phyloP scores from a whole-genome alignment of 2,888 invertebrate genomes.

The Candidula unifasciata region DNA sequence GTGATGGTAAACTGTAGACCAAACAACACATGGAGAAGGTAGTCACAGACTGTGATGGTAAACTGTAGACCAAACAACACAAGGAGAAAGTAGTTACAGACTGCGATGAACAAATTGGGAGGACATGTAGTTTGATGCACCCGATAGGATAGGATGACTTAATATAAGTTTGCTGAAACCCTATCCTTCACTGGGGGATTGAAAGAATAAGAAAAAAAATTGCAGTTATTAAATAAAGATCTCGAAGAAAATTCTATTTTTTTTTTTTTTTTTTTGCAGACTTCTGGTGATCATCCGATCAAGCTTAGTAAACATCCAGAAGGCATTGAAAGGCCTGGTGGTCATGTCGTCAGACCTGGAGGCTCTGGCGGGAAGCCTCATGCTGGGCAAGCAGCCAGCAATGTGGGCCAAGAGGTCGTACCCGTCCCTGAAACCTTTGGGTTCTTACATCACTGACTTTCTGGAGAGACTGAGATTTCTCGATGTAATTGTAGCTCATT shows the following conservation, averaged over 20 bases:
- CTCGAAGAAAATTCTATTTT: background rate
- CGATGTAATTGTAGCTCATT: conserved; percentile 80
- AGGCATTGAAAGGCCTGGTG: conserved; percentile 87
- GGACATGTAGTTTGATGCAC: no score
- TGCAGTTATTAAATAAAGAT: no score
- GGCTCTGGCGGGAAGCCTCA: conserved; percentile 84
- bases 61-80: no score
- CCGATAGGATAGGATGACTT: no score
- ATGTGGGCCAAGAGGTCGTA: conserved; percentile 91
- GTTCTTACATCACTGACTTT: conserved; percentile 89
- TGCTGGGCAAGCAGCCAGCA: conserved; percentile 86
- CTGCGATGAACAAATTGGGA: no score
- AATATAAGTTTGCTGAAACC: no score
- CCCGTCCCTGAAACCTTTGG: conserved; percentile 91
- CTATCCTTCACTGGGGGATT: no score
- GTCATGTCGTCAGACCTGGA: conserved; percentile 92
- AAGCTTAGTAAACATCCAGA: conserved; percentile 86
- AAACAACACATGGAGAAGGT: no score
- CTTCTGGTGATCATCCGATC: conserved; percentile 83
- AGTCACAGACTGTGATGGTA: no score
- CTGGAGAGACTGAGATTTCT: conserved; percentile 87
- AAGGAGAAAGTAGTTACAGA: no score
- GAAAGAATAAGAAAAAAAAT: no score
- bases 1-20: no score
- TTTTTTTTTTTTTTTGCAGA: conserved; percentile 55